Base-by-base conservation (phyloP, 2,113 vertebrate genomes). In the Emberiza fucata region DNA sequence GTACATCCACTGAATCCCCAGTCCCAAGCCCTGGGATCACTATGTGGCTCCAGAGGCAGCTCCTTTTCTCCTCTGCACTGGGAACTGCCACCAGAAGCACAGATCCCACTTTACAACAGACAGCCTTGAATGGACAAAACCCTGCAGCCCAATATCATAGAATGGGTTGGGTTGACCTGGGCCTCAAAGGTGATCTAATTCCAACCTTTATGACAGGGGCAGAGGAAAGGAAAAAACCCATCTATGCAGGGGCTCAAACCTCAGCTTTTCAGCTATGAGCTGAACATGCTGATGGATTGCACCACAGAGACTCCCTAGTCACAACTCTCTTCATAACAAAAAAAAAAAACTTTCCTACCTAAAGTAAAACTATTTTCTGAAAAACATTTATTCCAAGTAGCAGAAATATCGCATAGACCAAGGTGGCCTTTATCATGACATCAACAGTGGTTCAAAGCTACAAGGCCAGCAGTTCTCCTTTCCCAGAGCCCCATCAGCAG, bases 211-310 rank as follows among this genome's bases (percentile, higher is more conserved):
- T 65, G 28, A 24, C 13, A 28, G 1, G 4, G 14, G 28, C 57
- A 87, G 37, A 80, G 39, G 15, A 51, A 71, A 63, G 14, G 9
- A 7, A 33, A 33, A 37, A 59, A 24, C 0, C 0, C 96, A 89
- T 97, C 97, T 94, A 84, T 94, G 87, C 95, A 94, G 97, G 95
- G 97, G 93, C 94, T 98, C 24, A 33, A 97, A 97, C 95, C 97
- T 97, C 97, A 97, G 97, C 92, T 98, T 98, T 98, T 94, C 82
- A 60, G 95, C 96, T 96, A 97, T 96, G 96, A 98, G 97, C 96
- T 93, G 93, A 97, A 97, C 54, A 82, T 95, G 93, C 95, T 97
- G 94, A 97, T 96, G 94, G 44, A 93, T 97, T 98, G 96, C 92
- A 92, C 94, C 92, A 98, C 96, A 97, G 95, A 98, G 94, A 95